Evolutionary conservation across 2,888 invertebrate genomes (phyloP), one percentile per base, ranked within the genome.

Genomic region (Cantharis lateralis): DNA sequence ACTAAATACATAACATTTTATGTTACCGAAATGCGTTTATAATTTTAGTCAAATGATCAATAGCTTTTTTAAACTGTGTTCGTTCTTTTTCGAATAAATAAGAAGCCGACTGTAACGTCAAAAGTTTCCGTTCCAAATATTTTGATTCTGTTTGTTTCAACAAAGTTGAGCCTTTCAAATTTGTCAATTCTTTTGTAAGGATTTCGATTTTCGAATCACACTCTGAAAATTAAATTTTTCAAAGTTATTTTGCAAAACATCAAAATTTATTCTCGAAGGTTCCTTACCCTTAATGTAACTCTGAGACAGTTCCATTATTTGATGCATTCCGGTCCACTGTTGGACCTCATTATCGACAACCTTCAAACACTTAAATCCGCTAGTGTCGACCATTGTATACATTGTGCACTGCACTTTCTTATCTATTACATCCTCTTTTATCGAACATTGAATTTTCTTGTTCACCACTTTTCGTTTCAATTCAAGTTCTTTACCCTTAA

Each of bases 201-300:
- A 70, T 68, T 63, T 72, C 61, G 24, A 78, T 28, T 75, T 78
- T 75, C n/a, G 61, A 72, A 66, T 77, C 69, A 72, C 74, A 62
- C 10, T 74, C 77, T 77, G 15, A 28, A 61, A 26, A 62, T 61
- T 26, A 72, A 32, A 63, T 64, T 61, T 28, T 28, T 28, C 26
- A 28, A 28, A 28, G 26, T 28, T 62, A 20, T 15, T 24, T 26
- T 73, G 15, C 28, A 68, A 24, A 26, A 11, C 28, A 66, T 70
- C 72, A 75, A 70, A 66, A 32, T 61, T 62, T 72, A 72, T 75
- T 61, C 64, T 15, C 32, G 61, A 28, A 18, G 66, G n/a, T 13
- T 74, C 63, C 78, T 83, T 87, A 92, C 92, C 91, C 88, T 88
- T 87, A 78, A 90, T 89, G 85, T 89, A 91, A 80, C 88, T 89